phyloP scores from a whole-genome alignment of 2,888 invertebrate genomes.

The Drosophila fungiperda region DNA sequence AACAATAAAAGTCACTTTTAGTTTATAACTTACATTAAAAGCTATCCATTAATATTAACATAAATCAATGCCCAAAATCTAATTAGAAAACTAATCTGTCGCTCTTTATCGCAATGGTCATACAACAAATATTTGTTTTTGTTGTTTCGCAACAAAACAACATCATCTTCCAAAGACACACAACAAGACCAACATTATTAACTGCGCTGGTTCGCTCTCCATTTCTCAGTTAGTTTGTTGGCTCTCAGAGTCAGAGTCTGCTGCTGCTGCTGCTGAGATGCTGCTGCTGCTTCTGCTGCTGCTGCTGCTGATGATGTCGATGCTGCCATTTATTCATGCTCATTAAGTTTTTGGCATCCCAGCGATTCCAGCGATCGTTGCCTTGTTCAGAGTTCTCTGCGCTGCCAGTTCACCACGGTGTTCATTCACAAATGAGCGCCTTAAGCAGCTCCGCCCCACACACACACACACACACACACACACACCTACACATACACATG shows the following conservation, averaged over 20 bases:
- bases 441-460: slow-evolving; percentile 84
- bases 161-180: slow-evolving; percentile 20
- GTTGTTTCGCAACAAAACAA: slow-evolving; percentile 37
- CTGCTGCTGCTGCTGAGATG: slow-evolving; percentile 4
- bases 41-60: slow-evolving; percentile 71
- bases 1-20: slow-evolving; percentile 60
- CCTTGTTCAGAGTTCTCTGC: slow-evolving; percentile 36
- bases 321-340: slow-evolving; percentile 78
- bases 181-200: slow-evolving; percentile 49
- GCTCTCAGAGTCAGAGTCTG: slow-evolving; percentile 16
- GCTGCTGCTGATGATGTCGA: background rate
- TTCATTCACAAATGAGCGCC: slow-evolving; percentile 84
- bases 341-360: slow-evolving; percentile 76
- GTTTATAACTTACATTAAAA: slow-evolving; percentile 64
- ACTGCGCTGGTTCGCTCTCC: slow-evolving; percentile 29
- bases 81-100: slow-evolving; percentile 66
- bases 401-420: slow-evolving; percentile 66
- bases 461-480: slow-evolving; percentile 38
- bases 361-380: slow-evolving; percentile 57
- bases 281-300: slow-evolving; percentile 29
- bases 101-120: slow-evolving; percentile 48
- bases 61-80: slow-evolving; percentile 66
- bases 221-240: slow-evolving; percentile 16
- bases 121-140: slow-evolving; percentile 5
- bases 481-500: slow-evolving; percentile 14